Conservation (phyloP, 2,113 vertebrate species). For the Dasypus novemcinctus region DNA sequence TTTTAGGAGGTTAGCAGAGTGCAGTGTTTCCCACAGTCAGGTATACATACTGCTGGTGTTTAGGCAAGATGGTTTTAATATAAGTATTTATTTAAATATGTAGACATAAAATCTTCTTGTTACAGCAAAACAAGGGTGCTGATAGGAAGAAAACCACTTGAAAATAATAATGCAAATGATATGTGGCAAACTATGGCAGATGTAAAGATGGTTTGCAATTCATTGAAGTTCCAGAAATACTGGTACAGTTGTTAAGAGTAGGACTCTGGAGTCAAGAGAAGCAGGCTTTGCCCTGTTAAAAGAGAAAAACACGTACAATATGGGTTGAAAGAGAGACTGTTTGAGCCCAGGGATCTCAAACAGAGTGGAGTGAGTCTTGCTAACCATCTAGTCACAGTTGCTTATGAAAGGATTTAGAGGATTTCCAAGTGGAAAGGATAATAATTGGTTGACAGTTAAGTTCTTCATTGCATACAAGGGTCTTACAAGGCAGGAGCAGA, state of each 20-base stretch:
- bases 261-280: not conserved
- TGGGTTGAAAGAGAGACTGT: too few species aligned
- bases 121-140: not conserved
- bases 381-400: too few species aligned
- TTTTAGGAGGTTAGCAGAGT: not conserved
- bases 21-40: not conserved
- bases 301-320: too few species aligned
- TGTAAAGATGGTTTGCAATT: not conserved
- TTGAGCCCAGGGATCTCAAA: too few species aligned
- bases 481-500: too few species aligned
- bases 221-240: not conserved
- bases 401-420: too few species aligned
- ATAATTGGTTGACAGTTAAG: too few species aligned
- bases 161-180: not conserved
- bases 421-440: too few species aligned
- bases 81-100: not conserved
- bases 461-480: too few species aligned
- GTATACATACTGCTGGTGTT: not conserved
- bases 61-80: not conserved
- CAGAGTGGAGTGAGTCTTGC: too few species aligned
- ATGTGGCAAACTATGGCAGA: not conserved
- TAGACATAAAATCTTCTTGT: not conserved
- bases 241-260: not conserved
- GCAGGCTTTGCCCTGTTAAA: not conserved
- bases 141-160: constrained; percentile 18